These are phyloP conservation scores for Notarius quadriscutis DNA, from an alignment of 2,113 vertebrate species.

Conservation along the genomic window DNA sequence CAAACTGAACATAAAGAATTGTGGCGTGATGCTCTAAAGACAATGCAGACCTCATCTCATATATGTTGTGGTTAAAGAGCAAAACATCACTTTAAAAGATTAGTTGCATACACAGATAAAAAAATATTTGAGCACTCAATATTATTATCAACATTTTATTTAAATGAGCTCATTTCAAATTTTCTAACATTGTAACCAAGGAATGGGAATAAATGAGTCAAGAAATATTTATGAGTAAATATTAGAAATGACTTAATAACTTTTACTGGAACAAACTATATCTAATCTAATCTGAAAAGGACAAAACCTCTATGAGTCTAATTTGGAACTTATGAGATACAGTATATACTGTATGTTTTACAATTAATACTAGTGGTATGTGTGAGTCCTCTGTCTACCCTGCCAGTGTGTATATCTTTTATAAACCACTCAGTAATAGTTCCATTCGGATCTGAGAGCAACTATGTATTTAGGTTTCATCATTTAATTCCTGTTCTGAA, in stretches of 20 bases:
- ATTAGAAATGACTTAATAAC: neutral
- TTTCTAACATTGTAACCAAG: neutral
- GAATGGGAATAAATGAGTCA: neutral
- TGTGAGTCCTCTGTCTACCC: neutral
- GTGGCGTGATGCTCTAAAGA: neutral
- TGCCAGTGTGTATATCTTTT: neutral
- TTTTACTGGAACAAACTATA: neutral
- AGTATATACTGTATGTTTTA: neutral
- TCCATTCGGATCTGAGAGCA: neutral
- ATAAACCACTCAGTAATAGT: neutral
- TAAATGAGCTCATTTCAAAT: neutral
- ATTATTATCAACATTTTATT: neutral
- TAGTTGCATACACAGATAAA: neutral
- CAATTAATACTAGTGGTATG: neutral
- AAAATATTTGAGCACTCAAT: neutral
- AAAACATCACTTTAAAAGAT: neutral
- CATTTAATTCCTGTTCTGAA: neutral
- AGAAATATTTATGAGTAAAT: neutral
- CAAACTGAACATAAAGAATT: neutral
- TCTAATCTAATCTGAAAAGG: neutral
- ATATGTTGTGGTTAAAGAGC: neutral
- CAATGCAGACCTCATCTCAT: neutral
- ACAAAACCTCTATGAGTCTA: neutral
- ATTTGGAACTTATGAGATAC: neutral
- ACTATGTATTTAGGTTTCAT: neutral